Evolutionary conservation across 2,113 vertebrate species (phyloP).

Genomic region (Chaetodon auriga): DNA sequence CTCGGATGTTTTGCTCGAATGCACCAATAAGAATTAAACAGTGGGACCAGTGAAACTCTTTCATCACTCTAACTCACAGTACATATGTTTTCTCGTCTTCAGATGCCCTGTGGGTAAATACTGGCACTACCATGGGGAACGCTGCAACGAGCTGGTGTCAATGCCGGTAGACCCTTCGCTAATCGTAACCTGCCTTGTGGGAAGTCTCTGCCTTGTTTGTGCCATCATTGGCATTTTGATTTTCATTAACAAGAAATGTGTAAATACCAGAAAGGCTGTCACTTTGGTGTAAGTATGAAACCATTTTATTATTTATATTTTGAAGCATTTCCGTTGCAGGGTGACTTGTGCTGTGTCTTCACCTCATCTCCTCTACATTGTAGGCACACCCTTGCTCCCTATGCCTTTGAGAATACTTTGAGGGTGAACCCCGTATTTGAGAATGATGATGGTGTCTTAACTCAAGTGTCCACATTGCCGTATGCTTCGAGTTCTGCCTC

Average conservation of each 20-base stretch:
- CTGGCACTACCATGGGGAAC: conserved; percentile 86
- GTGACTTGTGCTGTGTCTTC: conserved; percentile 45
- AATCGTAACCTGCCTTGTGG: conserved; percentile 81
- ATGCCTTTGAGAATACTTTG: conserved; percentile 83
- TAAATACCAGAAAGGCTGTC: conserved; percentile 82
- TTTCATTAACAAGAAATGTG: conserved; percentile 87
- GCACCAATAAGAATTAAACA: no score
- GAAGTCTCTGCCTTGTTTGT: conserved; percentile 85
- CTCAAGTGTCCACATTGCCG: conserved; percentile 80
- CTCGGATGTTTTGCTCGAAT: no score
- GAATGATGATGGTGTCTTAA: conserved; percentile 83
- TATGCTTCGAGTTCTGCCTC: conserved; percentile 81
- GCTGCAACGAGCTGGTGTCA: conserved; percentile 86
- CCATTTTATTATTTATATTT: neutral
- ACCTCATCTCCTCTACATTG: conserved; percentile 80
- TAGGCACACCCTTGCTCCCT: conserved; percentile 83
- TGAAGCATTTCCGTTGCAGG: neutral
- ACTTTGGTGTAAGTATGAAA: conserved; percentile 86
- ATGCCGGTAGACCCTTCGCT: conserved; percentile 80
- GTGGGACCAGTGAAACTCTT: neutral
- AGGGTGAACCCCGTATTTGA: conserved; percentile 88
- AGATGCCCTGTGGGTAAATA: conserved; percentile 87
- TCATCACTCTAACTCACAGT: neutral
- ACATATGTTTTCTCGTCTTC: conserved; percentile 43
- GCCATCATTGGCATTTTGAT: conserved; percentile 84